Conservation (phyloP, 2,113 vertebrate genomes). For the Carassius gibelio region DNA sequence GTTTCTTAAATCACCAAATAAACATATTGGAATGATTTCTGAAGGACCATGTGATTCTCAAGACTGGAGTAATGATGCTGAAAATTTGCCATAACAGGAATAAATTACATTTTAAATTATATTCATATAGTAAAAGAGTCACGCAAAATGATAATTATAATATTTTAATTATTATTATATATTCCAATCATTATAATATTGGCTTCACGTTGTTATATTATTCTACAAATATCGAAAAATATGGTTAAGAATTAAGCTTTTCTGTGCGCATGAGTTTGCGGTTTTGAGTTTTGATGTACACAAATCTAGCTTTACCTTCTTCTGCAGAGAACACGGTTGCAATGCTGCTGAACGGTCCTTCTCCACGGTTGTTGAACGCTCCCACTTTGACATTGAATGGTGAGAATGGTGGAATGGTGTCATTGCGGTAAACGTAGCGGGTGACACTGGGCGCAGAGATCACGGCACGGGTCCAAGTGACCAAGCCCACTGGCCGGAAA, state of each 20-base stretch:
- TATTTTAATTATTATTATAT: background rate
- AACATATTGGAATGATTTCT: background rate
- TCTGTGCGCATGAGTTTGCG: constrained; percentile 17
- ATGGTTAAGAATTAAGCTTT: background rate
- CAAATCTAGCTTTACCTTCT: constrained; percentile 77
- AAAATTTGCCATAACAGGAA: background rate
- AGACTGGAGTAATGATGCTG: background rate
- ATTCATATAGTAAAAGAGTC: background rate
- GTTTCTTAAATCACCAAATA: background rate
- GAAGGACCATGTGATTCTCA: background rate
- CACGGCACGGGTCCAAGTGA: constrained; percentile 91
- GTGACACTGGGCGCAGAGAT: constrained; percentile 83
- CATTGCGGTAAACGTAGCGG: constrained; percentile 86
- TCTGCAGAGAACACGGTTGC: constrained; percentile 88
- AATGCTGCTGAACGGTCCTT: constrained; percentile 91
- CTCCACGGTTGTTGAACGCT: constrained; percentile 90
- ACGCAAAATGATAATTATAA: background rate
- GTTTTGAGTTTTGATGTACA: background rate
- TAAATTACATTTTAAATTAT: too few relatives aligned
- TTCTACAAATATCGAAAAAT: background rate
- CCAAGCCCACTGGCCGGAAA: constrained; percentile 82
- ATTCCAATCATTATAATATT: background rate
- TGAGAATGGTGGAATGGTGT: constrained; percentile 88
- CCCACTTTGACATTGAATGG: constrained; percentile 93
- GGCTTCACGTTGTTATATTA: background rate